Evolutionary conservation across 2,888 invertebrate species (phyloP).

Genomic region (Chymomyza procnemis): DNA sequence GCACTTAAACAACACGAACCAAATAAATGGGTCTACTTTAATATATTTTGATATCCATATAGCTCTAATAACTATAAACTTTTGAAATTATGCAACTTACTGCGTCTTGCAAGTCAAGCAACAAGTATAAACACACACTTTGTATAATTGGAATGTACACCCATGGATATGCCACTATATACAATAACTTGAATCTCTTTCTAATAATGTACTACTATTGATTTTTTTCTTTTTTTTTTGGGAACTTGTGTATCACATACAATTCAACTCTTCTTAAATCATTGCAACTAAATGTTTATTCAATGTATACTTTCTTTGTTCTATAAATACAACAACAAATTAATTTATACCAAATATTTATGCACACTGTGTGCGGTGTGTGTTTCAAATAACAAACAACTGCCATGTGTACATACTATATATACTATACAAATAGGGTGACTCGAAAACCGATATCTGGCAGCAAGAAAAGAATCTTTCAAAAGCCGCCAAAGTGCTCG

Average conservation of each 20-base stretch:
- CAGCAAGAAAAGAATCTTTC: constrained; percentile 80
- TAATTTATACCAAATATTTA: neutral
- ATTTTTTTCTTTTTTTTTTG: constrained; percentile 9
- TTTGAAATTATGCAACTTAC: neutral
- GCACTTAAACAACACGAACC: constrained; percentile 15
- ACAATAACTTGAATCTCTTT: constrained; percentile 2
- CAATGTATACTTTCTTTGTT: constrained; percentile 23
- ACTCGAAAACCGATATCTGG: constrained; percentile 79
- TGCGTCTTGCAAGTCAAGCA: neutral
- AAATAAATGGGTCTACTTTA: constrained; percentile 32
- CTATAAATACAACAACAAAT: neutral
- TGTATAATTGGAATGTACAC: constrained; percentile 53
- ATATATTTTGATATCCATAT: constrained; percentile 29
- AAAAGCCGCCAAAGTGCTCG: constrained; percentile 81
- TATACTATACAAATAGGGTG: constrained; percentile 74
- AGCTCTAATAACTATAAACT: constrained; percentile 13
- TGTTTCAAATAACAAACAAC: constrained; percentile 15
- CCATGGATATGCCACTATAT: constrained; percentile 26
- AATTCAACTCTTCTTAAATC: neutral
- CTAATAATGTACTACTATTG: constrained; percentile 38
- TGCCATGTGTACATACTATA: constrained; percentile 40
- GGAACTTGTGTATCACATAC: constrained; percentile 26
- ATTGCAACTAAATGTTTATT: constrained; percentile 41
- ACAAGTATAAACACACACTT: constrained; percentile 4
- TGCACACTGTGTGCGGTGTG: neutral